phyloP scores from a whole-genome alignment of 1,140 invertebrate genomes.

The Diuraphis noxia region DNA sequence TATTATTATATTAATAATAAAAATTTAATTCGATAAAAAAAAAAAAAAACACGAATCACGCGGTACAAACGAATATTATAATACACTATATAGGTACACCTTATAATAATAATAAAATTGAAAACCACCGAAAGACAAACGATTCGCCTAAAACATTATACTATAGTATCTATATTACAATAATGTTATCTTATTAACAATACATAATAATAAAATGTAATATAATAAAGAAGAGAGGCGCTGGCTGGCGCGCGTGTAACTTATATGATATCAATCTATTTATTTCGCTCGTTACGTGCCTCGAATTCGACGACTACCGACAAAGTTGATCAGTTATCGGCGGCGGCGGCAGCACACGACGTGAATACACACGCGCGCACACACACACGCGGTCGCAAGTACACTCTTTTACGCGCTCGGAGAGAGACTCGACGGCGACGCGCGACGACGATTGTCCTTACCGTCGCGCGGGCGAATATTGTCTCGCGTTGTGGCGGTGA shows the following conservation, averaged over 20 bases:
- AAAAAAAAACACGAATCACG: too few species aligned
- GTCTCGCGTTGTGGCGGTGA: not conserved
- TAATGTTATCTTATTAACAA: too few species aligned
- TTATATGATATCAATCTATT: not conserved
- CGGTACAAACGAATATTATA: too few species aligned
- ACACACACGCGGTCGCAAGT: not conserved
- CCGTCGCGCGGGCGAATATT: not conserved
- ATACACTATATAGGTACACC: too few species aligned
- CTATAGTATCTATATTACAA: too few species aligned
- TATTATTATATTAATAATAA: too few species aligned
- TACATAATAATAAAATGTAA: too few species aligned
- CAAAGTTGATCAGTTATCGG: not conserved
- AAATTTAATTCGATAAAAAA: too few species aligned
- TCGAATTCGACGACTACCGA: not conserved
- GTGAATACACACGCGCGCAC: not conserved
- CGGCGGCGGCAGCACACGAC: not conserved
- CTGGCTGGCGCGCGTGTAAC: not conserved
- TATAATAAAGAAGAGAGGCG: not conserved
- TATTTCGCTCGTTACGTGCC: not conserved
- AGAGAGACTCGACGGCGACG: constrained; percentile 1
- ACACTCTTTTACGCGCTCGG: not conserved
- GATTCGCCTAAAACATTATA: not conserved
- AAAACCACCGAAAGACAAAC: not conserved
- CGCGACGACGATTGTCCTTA: not conserved
- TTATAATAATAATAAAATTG: not conserved